phyloP scores from a whole-genome alignment of 2,113 vertebrate species.

The Poeciliopsis prolifica region DNA sequence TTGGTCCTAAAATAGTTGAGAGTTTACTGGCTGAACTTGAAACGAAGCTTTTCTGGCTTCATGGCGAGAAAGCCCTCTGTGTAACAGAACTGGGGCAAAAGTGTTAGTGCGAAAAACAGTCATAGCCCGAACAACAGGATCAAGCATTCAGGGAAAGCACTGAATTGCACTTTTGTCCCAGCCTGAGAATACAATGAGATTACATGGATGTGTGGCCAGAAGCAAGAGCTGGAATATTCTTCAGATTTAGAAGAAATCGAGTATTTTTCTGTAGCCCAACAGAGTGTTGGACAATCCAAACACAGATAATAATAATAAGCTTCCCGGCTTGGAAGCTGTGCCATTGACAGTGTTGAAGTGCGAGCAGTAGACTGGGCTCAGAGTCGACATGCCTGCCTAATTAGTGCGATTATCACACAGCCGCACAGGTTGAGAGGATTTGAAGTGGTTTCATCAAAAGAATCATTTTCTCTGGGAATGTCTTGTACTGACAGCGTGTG shows the following conservation, averaged over 20 bases:
- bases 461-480: slow-evolving; percentile 87
- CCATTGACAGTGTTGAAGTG: slow-evolving; percentile 8
- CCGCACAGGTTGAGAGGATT: slow-evolving; percentile 88
- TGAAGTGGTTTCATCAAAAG: slow-evolving; percentile 90
- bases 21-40: neutral
- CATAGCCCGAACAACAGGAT: neutral
- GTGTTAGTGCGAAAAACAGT: neutral
- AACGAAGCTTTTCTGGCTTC: neutral
- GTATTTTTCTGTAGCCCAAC: slow-evolving; percentile 9
- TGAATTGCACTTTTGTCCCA: slow-evolving; percentile 1
- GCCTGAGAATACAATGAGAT: neutral
- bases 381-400: slow-evolving; percentile 86
- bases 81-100: neutral
- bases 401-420: slow-evolving; percentile 94
- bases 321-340: neutral
- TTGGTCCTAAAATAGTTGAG: neutral
- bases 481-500: slow-evolving; percentile 86
- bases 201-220: neutral
- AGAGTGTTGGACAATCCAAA: neutral
- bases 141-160: neutral
- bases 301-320: neutral
- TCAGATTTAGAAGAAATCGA: neutral
- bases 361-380: slow-evolving; percentile 21
- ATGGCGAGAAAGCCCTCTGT: neutral
- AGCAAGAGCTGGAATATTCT: neutral